Evolutionary conservation across 2,113 vertebrate genomes (phyloP).

Genomic region (Pyxicephalus adspersus): DNA sequence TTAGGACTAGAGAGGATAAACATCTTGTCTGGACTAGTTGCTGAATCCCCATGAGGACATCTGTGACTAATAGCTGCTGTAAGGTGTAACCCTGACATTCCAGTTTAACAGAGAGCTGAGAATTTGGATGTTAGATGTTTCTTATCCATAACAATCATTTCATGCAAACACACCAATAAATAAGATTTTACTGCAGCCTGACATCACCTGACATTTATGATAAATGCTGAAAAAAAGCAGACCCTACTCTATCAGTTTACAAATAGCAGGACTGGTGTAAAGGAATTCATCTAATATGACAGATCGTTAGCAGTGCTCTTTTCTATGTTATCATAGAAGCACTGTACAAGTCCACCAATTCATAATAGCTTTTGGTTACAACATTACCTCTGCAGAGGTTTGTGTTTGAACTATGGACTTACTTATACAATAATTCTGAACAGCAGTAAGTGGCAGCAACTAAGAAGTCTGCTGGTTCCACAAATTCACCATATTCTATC

Average conservation of each 20-base stretch:
- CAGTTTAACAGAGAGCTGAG: constrained; percentile 31
- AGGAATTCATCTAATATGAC: constrained; percentile 4
- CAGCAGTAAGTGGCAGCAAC: no score
- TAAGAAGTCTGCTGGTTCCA: no score
- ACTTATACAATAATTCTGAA: no score
- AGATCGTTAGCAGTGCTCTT: background rate
- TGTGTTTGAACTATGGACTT: no score
- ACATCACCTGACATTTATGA: constrained; percentile 22
- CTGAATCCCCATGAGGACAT: background rate
- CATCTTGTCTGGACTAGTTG: constrained; percentile 6
- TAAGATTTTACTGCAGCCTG: constrained; percentile 32
- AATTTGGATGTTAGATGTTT: background rate
- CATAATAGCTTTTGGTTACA: background rate
- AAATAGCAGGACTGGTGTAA: constrained; percentile 7
- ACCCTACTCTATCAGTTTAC: constrained; percentile 2
- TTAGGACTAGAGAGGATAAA: background rate
- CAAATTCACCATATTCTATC: no score
- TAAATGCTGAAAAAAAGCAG: constrained; percentile 13
- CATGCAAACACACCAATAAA: constrained; percentile 1
- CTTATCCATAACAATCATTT: constrained; percentile 28
- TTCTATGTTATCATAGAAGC: background rate
- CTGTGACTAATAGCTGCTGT: constrained; percentile 19
- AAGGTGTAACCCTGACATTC: constrained; percentile 38
- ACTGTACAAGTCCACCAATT: background rate
- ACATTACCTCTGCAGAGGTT: no score